phyloP scores from a whole-genome alignment of 2,113 vertebrate species.

The Steatornis caripensis region DNA sequence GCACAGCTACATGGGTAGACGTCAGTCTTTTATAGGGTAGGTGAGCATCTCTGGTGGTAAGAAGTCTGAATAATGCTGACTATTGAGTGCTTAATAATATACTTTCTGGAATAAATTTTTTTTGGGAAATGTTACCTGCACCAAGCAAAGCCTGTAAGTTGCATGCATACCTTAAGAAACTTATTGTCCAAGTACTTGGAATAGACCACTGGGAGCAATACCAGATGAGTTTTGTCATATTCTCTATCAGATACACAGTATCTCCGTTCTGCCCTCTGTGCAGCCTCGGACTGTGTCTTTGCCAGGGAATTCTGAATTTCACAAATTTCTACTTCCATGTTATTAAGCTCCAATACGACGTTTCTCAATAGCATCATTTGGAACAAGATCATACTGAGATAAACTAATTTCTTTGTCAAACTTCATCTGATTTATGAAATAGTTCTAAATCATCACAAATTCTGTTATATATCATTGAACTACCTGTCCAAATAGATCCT shows the following conservation, averaged over 20 bases:
- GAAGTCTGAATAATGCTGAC: background rate
- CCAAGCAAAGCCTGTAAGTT: background rate
- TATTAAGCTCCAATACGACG: background rate
- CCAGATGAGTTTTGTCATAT: background rate
- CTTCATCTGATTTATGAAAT: background rate
- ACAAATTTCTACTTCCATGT: background rate
- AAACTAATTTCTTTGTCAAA: background rate
- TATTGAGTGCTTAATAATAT: background rate
- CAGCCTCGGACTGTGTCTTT: background rate
- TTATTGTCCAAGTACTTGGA: background rate
- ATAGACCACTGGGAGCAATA: background rate
- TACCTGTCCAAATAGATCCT: background rate
- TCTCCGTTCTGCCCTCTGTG: background rate
- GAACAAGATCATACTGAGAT: background rate
- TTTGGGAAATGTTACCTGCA: background rate
- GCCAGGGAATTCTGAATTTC: background rate
- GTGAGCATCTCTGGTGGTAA: background rate
- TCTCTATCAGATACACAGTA: background rate
- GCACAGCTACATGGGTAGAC: background rate
- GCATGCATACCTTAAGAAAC: fast-evolving
- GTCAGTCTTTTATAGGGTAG: background rate
- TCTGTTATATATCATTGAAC: background rate
- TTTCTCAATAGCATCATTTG: background rate
- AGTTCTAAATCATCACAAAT: background rate
- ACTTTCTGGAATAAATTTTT: background rate